Percentiles rank a stretch among this genome's conserved stretches.
Conservation (phyloP, 1,140 invertebrate genomes). For the Sycophaga agraensis region DNA sequence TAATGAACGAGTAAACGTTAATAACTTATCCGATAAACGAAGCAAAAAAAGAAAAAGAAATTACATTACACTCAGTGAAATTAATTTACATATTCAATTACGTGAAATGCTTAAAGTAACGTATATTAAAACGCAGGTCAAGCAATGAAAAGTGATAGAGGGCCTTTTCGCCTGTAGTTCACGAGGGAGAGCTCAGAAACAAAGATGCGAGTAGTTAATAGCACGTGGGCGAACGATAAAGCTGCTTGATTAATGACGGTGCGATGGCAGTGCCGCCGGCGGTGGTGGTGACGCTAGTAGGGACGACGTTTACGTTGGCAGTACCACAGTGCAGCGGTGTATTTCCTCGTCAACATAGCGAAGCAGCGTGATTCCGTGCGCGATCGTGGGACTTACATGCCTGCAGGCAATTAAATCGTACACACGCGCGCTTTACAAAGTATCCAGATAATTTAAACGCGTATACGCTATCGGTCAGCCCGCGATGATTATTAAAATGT, state of each 20-base stretch:
- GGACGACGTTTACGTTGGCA: too few species aligned
- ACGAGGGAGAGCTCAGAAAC: not conserved
- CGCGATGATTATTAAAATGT: too few species aligned
- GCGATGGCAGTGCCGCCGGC: not conserved
- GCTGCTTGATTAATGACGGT: conserved; percentile 7
- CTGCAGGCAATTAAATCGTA: conserved; percentile 16
- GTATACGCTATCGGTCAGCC: too few species aligned
- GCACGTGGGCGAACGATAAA: conserved; percentile 4
- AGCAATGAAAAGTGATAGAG: too few species aligned
- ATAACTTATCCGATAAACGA: conserved; percentile 9
- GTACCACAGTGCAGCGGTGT: too few species aligned
- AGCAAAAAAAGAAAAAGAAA: not conserved
- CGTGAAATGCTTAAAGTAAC: conserved; percentile 3
- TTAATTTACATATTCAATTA: conserved; percentile 11
- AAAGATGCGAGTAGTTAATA: conserved; percentile 9
- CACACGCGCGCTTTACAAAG: not conserved
- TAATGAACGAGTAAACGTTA: too few species aligned
- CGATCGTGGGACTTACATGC: conserved; percentile 5
- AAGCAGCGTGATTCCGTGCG: not conserved
- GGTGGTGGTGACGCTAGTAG: too few species aligned
- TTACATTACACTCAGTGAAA: too few species aligned
- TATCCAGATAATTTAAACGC: conserved; percentile 18
- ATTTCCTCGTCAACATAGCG: conserved; percentile 9
- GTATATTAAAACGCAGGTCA: not conserved
- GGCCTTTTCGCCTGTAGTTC: too few species aligned